Percentiles rank a stretch among this genome's conserved stretches.
Conservation (phyloP, 2,888 invertebrate species). For the Augiades crinisus region DNA sequence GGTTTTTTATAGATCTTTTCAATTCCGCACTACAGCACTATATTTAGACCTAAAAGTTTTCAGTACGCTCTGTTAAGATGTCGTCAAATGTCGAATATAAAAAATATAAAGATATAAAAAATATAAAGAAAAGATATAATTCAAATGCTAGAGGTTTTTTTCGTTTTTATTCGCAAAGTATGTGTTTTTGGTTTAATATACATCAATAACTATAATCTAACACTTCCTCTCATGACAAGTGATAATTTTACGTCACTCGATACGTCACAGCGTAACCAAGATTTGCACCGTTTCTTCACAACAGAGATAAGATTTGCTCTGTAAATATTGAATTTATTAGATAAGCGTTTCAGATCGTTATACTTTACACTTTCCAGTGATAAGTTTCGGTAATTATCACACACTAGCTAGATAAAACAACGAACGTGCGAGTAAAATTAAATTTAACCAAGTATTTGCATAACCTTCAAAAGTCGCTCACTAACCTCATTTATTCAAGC, state of each 20-base stretch:
- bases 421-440: constrained; percentile 18
- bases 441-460: constrained; percentile 24
- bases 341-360: constrained; percentile 71
- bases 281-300: constrained; percentile 60
- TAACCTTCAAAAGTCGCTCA: constrained; percentile 29
- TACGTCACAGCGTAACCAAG: constrained; percentile 58
- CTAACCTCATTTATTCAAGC: constrained; percentile 9
- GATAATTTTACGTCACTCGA: constrained; percentile 50
- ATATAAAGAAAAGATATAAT: too few relatives aligned
- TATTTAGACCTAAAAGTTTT: too few relatives aligned
- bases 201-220: constrained; percentile 30
- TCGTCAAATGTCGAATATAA: too few relatives aligned
- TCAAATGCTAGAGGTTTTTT: too few relatives aligned
- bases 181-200: too few relatives aligned
- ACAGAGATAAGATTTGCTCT: constrained; percentile 56
- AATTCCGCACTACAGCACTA: too few relatives aligned
- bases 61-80: too few relatives aligned
- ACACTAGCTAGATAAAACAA: constrained; percentile 47
- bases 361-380: constrained; percentile 69
- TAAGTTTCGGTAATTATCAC: constrained; percentile 57
- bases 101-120: too few relatives aligned
- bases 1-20: too few relatives aligned
- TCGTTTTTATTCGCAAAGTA: too few relatives aligned
- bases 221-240: constrained; percentile 38
- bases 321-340: constrained; percentile 61